A percentile compares a stretch with the other conserved stretches of the same genome.
phyloP scores from a whole-genome alignment of 2,888 invertebrate genomes.

The Micropterix aruncella region DNA sequence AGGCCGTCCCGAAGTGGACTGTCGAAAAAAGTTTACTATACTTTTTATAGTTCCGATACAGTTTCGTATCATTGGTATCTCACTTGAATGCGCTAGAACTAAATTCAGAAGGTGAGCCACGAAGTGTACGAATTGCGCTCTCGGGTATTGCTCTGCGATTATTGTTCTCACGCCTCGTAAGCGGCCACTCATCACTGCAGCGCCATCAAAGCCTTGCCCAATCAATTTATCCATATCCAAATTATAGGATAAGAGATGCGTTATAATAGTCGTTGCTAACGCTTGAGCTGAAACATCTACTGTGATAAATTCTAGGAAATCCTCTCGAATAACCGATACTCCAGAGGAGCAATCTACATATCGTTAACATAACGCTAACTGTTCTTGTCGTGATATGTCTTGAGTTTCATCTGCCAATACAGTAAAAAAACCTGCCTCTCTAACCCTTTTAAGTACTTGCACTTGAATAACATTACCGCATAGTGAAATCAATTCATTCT shows the following conservation, averaged over 20 bases:
- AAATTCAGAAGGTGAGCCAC: too few relatives aligned
- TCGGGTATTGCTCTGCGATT: too few relatives aligned
- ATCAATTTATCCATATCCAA: too few relatives aligned
- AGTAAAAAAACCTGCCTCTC: neutral
- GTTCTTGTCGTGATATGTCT: neutral
- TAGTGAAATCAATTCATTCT: neutral
- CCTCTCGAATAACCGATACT: neutral
- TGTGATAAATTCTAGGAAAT: neutral
- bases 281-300: neutral
- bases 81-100: too few relatives aligned
- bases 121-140: too few relatives aligned
- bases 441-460: constrained; percentile 1
- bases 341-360: neutral
- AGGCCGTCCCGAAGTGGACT: too few relatives aligned
- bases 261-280: neutral
- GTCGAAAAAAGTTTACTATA: too few relatives aligned
- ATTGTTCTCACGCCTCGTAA: too few relatives aligned
- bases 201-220: neutral
- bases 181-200: neutral
- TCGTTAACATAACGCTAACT: neutral
- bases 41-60: too few relatives aligned
- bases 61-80: too few relatives aligned
- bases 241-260: too few relatives aligned
- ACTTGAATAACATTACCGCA: neutral
- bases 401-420: neutral